Evolutionary conservation across 2,888 invertebrate species (phyloP).

Genomic region (Bibio marci): DNA sequence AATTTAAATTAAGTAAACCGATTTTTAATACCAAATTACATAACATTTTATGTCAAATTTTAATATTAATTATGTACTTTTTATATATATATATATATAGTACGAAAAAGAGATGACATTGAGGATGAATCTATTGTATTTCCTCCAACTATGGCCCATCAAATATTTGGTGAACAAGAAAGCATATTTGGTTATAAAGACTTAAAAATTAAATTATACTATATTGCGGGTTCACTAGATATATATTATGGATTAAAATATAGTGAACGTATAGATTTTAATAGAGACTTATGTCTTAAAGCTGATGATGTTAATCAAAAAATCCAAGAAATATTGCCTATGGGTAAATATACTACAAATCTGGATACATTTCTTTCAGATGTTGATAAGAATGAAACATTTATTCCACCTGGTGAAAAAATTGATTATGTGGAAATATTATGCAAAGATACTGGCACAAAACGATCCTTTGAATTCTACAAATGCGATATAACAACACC

Average conservation of each 20-base stretch:
- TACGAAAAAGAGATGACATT: conserved; percentile 45
- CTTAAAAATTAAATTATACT: conserved; percentile 58
- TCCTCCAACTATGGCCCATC: conserved; percentile 78
- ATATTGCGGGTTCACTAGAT: conserved; percentile 62
- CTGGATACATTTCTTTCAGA: conserved; percentile 52
- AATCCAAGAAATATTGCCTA: conserved; percentile 49
- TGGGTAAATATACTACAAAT: conserved; percentile 47
- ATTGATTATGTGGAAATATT: conserved; percentile 37
- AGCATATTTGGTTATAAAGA: conserved; percentile 88
- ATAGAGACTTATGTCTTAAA: conserved; percentile 39
- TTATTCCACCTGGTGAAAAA: conserved; percentile 58
- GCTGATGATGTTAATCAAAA: conserved; percentile 60
- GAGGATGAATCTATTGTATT: conserved; percentile 48
- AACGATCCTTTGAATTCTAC: conserved; percentile 61
- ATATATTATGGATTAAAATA: conserved; percentile 66
- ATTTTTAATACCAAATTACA: background rate
- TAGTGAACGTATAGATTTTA: conserved; percentile 41
- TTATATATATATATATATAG: conserved; percentile 23
- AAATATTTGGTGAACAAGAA: conserved; percentile 83
- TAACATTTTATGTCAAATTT: too few relatives aligned
- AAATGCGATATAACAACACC: conserved; percentile 49
- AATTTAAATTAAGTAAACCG: conserved; percentile 23
- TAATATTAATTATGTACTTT: too few relatives aligned
- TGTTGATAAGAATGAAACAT: conserved; percentile 53
- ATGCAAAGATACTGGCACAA: conserved; percentile 15